Conservation (phyloP, 2,797 vertebrate genomes). For the Monodelphis domestica region DNA sequence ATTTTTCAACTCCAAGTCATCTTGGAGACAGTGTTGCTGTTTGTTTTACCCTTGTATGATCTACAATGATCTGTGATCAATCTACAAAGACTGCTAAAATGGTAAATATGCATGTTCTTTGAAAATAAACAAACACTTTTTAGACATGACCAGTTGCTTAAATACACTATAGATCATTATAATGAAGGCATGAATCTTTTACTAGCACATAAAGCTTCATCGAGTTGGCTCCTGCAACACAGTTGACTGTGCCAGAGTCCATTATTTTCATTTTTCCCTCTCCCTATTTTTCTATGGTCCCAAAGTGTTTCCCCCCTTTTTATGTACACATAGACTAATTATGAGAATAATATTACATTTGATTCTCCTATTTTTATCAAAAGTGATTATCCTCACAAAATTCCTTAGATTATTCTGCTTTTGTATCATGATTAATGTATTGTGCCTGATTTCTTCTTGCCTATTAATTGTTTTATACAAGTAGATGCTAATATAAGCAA, state of each 20-base stretch:
- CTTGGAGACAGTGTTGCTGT: not conserved
- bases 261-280: not conserved
- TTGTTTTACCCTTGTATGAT: slow-evolving; percentile 38
- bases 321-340: slow-evolving; percentile 37
- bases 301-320: slow-evolving; percentile 42
- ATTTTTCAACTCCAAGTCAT: slow-evolving; percentile 2
- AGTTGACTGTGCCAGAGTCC: slow-evolving; percentile 5
- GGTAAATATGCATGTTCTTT: slow-evolving; percentile 70
- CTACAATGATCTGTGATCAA: slow-evolving; percentile 54
- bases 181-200: slow-evolving; percentile 73
- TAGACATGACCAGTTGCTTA: slow-evolving; percentile 75
- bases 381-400: slow-evolving; percentile 76
- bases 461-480: slow-evolving; percentile 81
- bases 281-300: not conserved
- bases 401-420: slow-evolving; percentile 75
- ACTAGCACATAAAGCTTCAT: slow-evolving; percentile 49
- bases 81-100: slow-evolving; percentile 76
- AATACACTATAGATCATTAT: slow-evolving; percentile 74
- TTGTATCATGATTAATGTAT: slow-evolving; percentile 78
- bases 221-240: slow-evolving; percentile 51
- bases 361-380: slow-evolving; percentile 75
- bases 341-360: slow-evolving; percentile 62
- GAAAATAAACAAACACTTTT: slow-evolving; percentile 81
- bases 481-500: slow-evolving; percentile 79
- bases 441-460: slow-evolving; percentile 76